Evolutionary conservation across 2,888 invertebrate genomes (phyloP).

Genomic region (Corbicula japonica): DNA sequence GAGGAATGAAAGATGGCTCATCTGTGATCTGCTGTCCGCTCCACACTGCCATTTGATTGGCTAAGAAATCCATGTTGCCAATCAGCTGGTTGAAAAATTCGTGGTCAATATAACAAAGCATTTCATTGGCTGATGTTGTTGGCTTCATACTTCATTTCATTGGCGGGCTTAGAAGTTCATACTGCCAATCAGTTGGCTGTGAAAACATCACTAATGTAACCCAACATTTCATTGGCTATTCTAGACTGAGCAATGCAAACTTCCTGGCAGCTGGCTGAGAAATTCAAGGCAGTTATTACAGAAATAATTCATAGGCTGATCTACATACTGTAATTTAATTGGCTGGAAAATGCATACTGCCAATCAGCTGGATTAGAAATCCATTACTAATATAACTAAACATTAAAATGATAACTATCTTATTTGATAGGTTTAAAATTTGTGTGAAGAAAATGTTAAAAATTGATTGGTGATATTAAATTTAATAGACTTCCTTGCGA

Average conservation of each 20-base stretch:
- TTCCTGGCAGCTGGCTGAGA: neutral
- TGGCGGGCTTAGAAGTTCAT: neutral
- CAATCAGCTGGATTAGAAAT: too few relatives aligned
- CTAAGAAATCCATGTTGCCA: too few relatives aligned
- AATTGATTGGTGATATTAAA: too few relatives aligned
- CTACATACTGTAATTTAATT: too few relatives aligned
- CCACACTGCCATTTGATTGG: constrained; percentile 53
- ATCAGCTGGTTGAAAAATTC: too few relatives aligned
- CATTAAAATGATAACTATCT: too few relatives aligned
- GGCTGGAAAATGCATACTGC: too few relatives aligned
- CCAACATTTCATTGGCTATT: constrained; percentile 23
- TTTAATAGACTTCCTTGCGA: too few relatives aligned
- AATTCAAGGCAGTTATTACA: neutral
- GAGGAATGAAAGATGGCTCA: constrained; percentile 38
- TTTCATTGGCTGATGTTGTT: constrained; percentile 21
- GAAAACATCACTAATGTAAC: neutral
- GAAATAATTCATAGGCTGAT: too few relatives aligned
- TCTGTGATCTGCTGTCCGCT: constrained; percentile 46
- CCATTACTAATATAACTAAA: too few relatives aligned
- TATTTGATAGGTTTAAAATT: too few relatives aligned
- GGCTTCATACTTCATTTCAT: neutral
- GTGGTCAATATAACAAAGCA: constrained; percentile 33
- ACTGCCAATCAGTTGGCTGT: constrained; percentile 15
- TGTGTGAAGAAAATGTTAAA: too few relatives aligned
- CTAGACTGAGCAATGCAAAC: constrained; percentile 10